Evolutionary conservation across 2,888 invertebrate genomes (phyloP).

Genomic region (Epiperipatus broadwayi): DNA sequence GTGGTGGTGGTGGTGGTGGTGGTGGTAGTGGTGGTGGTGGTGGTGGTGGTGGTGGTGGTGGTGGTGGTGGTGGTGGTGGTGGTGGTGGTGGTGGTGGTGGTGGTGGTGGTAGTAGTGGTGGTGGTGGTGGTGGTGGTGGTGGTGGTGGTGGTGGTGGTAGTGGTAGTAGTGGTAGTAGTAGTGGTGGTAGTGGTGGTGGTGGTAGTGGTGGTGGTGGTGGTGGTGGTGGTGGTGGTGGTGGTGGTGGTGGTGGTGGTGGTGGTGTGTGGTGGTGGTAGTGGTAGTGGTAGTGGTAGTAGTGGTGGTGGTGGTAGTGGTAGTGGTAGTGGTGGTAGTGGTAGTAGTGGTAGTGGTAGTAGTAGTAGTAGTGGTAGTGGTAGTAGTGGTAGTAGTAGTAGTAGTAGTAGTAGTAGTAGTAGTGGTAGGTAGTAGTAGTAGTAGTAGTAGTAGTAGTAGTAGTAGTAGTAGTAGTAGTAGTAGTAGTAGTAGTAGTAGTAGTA

Average conservation of each 20-base stretch:
- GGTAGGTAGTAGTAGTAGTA: too few species aligned
- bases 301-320: constrained; percentile 3
- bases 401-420: constrained; percentile 3
- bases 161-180: constrained; percentile 3
- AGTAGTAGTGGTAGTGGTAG: constrained; percentile 3
- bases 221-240: constrained; percentile 3
- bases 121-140: constrained; percentile 3
- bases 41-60: too few species aligned
- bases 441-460: constrained; percentile 3
- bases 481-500: constrained; percentile 3
- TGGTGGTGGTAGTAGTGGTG: too few species aligned
- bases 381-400: constrained; percentile 3
- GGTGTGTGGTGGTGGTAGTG: too few species aligned
- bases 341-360: constrained; percentile 3
- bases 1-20: too few species aligned
- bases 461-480: constrained; percentile 1
- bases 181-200: constrained; percentile 3
- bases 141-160: constrained; percentile 3
- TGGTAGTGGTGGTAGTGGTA: constrained; percentile 3
- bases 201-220: constrained; percentile 3
- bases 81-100: too few species aligned
- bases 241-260: constrained; percentile 3
- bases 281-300: constrained; percentile 3
- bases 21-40: too few species aligned
- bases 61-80: too few species aligned